Evolutionary conservation across 1,140 invertebrate species (phyloP), one percentile per base, ranked within the genome.

Genomic region (Apis laboriosa): DNA sequence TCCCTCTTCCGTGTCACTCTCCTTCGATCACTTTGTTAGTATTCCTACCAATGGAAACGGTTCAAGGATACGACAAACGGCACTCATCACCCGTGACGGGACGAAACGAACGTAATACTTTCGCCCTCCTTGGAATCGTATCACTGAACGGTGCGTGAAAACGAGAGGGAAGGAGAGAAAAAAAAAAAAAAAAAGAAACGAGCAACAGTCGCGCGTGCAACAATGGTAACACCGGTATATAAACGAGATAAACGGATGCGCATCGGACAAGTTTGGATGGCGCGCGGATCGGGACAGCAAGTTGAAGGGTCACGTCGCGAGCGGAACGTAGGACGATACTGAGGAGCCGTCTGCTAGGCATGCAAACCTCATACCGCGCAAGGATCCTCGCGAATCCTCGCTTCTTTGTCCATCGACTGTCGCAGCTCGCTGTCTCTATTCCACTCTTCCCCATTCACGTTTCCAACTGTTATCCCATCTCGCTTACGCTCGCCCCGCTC

Each of bases 281-380:
- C 34, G 72, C 84, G 68, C 61, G 68, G 61, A 63, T 12, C 61
- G 28, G 24, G 63, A 68, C 55, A 11, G 67, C 60, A 71, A 78
- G 71, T 72, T n/a, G 66, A 74, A 84, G 80, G 75, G 79, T 70
- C 81, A 74, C 76, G 86, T 84, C 85, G 76, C 85, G 86, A 80
- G 60, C 66, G 85, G 76, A 71, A 84, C 85, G 85, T 83, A 83
- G 80, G 85, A 86, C 80, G 86, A 80, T 87, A 87, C 86, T 87
- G 86, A 87, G 85, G 85, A 43, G 72, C 74, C 76, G 85, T 67
- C 81, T n/a, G 72, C 66, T 55, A 83, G 86, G 80, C 85, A 86
- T 83, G 51, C 80, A 75, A 66, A 87, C 81, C 86, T 86, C 86
- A 86, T 87, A 86, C 85, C 86, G 79, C 84, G 79, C 80, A 82